A percentile compares a stretch with the other conserved stretches of the same genome.
phyloP scores from a whole-genome alignment of 2,888 invertebrate species.

The Frankliniella intonsa region DNA sequence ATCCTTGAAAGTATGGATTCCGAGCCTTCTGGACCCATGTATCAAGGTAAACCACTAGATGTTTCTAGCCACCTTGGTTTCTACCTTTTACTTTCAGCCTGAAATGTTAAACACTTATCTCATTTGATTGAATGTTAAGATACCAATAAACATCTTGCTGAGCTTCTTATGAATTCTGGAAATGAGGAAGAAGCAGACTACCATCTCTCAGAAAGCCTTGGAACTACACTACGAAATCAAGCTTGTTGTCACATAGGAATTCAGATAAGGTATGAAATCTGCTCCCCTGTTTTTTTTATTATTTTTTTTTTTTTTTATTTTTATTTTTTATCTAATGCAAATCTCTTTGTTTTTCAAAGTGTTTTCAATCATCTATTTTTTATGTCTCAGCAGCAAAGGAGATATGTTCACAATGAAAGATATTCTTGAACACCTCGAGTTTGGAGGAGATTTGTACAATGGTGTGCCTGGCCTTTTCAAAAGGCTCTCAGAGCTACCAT shows the following conservation, averaged over 20 bases:
- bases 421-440: neutral
- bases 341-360: neutral
- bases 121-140: conserved; percentile 30
- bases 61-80: neutral
- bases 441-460: neutral
- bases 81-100: neutral
- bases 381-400: neutral
- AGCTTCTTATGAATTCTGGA: conserved; percentile 32
- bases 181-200: conserved; percentile 36
- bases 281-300: too few relatives aligned
- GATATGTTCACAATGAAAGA: neutral
- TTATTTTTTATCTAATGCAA: neutral
- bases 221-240: conserved; percentile 26
- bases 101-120: neutral
- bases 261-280: neutral
- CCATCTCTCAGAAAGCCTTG: conserved; percentile 37
- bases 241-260: neutral
- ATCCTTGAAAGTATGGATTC: neutral
- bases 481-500: neutral
- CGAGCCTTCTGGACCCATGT: neutral
- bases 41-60: neutral
- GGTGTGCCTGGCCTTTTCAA: neutral
- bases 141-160: conserved; percentile 34
- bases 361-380: neutral
- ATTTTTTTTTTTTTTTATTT: neutral